Evolutionary conservation across 2,888 invertebrate species (phyloP).

Genomic region (Drosophila percnosoma): DNA sequence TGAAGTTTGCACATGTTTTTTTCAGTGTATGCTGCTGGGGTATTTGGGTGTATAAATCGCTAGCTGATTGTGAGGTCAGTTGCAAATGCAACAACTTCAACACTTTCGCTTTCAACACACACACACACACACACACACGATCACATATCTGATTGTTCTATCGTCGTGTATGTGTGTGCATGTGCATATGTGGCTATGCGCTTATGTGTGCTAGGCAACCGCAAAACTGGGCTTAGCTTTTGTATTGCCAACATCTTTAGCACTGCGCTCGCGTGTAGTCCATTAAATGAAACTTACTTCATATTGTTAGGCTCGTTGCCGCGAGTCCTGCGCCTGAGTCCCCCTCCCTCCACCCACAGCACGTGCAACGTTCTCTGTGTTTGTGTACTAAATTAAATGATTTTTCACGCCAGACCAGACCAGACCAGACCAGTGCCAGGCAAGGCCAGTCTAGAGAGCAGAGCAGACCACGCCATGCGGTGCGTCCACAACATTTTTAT

Average conservation of each 20-base stretch:
- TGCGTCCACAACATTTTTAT: conserved; percentile 73
- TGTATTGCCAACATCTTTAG: conserved; percentile 44
- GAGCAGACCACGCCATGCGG: conserved; percentile 51
- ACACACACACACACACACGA: neutral
- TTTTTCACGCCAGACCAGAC: conserved; percentile 71
- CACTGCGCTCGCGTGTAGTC: conserved; percentile 58
- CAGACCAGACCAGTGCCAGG: conserved; percentile 12
- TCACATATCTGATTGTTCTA: conserved; percentile 4
- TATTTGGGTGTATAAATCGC: conserved; percentile 25
- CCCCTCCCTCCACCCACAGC: rapidly evolving
- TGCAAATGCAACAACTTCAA: conserved; percentile 42
- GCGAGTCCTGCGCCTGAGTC: conserved; percentile 13
- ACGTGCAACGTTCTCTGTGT: conserved; percentile 21
- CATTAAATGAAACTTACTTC: conserved; percentile 80
- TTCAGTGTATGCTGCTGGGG: neutral
- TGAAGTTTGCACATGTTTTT: neutral
- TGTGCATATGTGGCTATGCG: conserved; percentile 5
- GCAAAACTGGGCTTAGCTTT: conserved; percentile 57
- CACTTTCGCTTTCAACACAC: conserved; percentile 54
- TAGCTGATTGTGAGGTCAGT: conserved; percentile 36
- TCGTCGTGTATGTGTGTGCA: conserved; percentile 13
- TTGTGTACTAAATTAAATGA: conserved; percentile 79
- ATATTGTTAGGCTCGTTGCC: conserved; percentile 64
- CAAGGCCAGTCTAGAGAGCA: conserved; percentile 13
- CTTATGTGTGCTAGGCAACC: conserved; percentile 42